Percentiles rank a stretch among this genome's conserved stretches.
phyloP scores from a whole-genome alignment of 2,113 vertebrate species.

The Hepsetus odoe region DNA sequence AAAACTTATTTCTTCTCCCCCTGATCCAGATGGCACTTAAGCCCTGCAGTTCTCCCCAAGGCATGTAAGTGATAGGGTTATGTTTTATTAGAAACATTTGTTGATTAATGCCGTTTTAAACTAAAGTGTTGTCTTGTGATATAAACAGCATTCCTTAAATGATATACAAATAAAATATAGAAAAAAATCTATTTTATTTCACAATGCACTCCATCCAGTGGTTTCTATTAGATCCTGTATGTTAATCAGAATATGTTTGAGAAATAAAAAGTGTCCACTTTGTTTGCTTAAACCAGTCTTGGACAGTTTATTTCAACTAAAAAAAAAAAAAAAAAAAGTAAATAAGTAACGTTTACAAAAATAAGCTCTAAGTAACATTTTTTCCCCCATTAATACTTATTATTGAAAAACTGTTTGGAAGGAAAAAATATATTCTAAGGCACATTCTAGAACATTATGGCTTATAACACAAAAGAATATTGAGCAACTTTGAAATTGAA shows the following conservation, averaged over 20 bases:
- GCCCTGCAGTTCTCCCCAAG: too few relatives aligned
- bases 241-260: not conserved
- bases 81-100: too few relatives aligned
- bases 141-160: too few relatives aligned
- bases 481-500: not conserved
- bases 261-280: not conserved
- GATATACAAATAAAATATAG: slow-evolving; percentile 5
- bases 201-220: slow-evolving; percentile 1
- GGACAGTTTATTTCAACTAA: not conserved
- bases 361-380: not conserved
- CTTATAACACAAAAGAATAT: not conserved
- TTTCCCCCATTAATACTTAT: not conserved
- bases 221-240: not conserved
- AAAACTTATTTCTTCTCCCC: too few relatives aligned
- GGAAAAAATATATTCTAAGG: not conserved
- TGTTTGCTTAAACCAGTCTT: not conserved
- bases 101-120: too few relatives aligned
- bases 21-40: too few relatives aligned
- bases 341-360: not conserved
- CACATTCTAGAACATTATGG: slow-evolving; percentile 7
- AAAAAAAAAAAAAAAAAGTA: too few relatives aligned
- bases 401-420: not conserved
- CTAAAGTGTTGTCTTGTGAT: too few relatives aligned
- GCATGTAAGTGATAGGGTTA: too few relatives aligned
- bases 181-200: too few relatives aligned